Conservation (phyloP, 2,113 vertebrate species). For the Gracilinanus agilis region DNA sequence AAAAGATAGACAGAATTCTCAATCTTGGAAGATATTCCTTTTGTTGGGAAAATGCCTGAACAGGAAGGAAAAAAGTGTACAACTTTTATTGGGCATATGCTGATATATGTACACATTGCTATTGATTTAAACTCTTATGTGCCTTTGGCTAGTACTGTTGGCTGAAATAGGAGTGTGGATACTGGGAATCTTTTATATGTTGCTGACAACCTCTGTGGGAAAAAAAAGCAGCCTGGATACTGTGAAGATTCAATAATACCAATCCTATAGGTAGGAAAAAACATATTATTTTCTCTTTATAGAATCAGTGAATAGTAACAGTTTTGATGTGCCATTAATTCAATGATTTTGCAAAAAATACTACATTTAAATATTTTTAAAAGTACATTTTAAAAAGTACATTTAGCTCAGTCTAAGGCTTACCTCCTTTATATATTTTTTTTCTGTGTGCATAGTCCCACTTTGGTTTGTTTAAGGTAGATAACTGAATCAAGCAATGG, state of each 20-base stretch:
- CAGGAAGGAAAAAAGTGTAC: constrained; percentile 48
- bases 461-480: constrained; percentile 22
- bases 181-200: constrained; percentile 72
- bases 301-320: constrained; percentile 1
- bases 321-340: constrained; percentile 58
- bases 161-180: constrained; percentile 65
- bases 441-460: background rate
- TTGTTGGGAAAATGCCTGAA: constrained; percentile 32
- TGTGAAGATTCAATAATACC: constrained; percentile 68
- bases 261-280: constrained; percentile 66
- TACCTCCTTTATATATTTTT: constrained; percentile 9
- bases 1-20: constrained; percentile 55
- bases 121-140: background rate
- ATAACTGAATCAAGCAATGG: constrained; percentile 24
- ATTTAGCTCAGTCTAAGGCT: constrained; percentile 11
- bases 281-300: constrained; percentile 49
- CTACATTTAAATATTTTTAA: constrained; percentile 55
- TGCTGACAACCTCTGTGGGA: constrained; percentile 62
- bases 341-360: constrained; percentile 50
- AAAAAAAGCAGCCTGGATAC: constrained; percentile 75
- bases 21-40: constrained; percentile 55
- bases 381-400: background rate
- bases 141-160: constrained; percentile 50
- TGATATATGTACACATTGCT: constrained; percentile 30
- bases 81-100: background rate